phyloP scores from a whole-genome alignment of 2,113 vertebrate genomes.

The Hyla sarda region DNA sequence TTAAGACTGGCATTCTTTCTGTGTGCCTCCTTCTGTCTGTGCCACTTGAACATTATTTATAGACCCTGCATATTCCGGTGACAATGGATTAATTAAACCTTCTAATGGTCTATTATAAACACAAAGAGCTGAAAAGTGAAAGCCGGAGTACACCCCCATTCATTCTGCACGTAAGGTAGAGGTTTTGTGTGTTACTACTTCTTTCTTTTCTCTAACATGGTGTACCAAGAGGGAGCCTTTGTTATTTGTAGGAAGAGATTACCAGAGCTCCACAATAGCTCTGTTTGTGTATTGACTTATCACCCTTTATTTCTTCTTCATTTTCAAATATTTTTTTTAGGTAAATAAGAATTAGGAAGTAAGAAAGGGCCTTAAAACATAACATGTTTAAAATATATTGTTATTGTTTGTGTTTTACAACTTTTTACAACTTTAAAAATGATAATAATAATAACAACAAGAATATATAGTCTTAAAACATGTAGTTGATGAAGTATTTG shows the following conservation, averaged over 20 bases:
- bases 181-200: conserved; percentile 51
- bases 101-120: conserved; percentile 56
- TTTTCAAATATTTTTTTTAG: conserved; percentile 17
- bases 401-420: neutral
- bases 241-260: conserved; percentile 57
- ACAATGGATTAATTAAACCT: conserved; percentile 52
- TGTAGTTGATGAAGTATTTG: no score
- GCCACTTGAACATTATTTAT: conserved; percentile 53
- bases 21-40: conserved; percentile 25
- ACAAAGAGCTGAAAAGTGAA: conserved; percentile 57
- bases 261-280: conserved; percentile 51
- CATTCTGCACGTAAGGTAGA: conserved; percentile 23
- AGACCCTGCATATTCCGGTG: conserved; percentile 31
- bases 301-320: conserved; percentile 32
- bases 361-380: neutral
- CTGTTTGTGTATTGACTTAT: conserved; percentile 52
- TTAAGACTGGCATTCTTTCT: conserved; percentile 15
- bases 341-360: neutral
- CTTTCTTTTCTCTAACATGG: conserved; percentile 52
- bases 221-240: conserved; percentile 60
- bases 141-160: conserved; percentile 39
- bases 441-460: no score
- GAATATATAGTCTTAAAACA: no score
- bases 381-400: no score
- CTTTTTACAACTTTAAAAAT: neutral